Percentiles rank a stretch among this genome's conserved stretches.
These are phyloP conservation scores for Montipora sp. DNA, from an alignment of 64 coral and sea anemone species.

Conservation along the genomic window DNA sequence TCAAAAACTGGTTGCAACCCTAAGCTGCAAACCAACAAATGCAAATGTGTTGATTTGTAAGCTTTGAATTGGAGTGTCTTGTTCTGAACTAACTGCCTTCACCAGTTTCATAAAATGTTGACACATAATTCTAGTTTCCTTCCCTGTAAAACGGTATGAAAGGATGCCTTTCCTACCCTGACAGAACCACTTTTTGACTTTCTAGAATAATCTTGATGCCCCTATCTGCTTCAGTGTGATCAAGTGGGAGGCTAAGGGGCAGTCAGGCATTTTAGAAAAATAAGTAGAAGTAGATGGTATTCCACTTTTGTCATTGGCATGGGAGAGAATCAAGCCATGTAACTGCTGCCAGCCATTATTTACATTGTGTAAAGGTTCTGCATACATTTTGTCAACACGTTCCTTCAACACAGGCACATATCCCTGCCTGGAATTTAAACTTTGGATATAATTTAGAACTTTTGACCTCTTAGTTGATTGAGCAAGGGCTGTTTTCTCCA, in stretches of 20 bases:
- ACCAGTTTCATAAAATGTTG: conserved; percentile 64
- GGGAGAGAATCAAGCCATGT: conserved; percentile 11
- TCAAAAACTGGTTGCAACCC: conserved; percentile 63
- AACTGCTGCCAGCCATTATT: conserved; percentile 62
- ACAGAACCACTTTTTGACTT: conserved; percentile 54
- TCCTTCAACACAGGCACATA: neutral
- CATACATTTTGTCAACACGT: conserved; percentile 17
- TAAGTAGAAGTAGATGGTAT: conserved; percentile 14
- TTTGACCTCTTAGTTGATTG: conserved; percentile 10
- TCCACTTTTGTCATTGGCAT: conserved; percentile 39
- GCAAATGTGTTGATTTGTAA: conserved; percentile 52
- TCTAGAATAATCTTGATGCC: conserved; percentile 43
- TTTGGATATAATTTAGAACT: conserved; percentile 9
- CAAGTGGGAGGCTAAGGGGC: conserved; percentile 12
- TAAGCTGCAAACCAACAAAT: conserved; percentile 60
- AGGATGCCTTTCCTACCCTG: conserved; percentile 48
- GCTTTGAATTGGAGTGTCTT: conserved; percentile 34
- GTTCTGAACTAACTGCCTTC: conserved; percentile 43
- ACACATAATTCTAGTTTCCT: conserved; percentile 73
- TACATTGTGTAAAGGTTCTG: conserved; percentile 45
- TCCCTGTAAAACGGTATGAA: conserved; percentile 74
- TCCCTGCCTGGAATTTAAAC: conserved; percentile 35
- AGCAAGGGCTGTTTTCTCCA: neutral
- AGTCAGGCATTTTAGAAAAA: conserved; percentile 8
- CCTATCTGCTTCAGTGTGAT: conserved; percentile 45